These are phyloP conservation scores for Brachystomella parvula DNA, from an alignment of 1,140 invertebrate genomes.

Conservation along the genomic window DNA sequence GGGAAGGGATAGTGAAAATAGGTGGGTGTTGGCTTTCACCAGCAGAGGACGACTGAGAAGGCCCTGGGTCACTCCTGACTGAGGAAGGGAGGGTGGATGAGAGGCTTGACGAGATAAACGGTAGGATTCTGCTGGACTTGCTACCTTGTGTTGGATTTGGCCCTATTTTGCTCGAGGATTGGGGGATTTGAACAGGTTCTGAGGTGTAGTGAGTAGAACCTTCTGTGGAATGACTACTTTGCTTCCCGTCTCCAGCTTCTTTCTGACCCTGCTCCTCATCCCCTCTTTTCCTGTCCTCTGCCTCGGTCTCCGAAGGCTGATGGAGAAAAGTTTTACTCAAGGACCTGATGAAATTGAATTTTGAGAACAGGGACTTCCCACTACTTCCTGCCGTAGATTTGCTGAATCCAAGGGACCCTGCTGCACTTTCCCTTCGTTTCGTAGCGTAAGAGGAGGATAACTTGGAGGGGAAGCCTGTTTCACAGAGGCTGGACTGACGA, in stretches of 20 bases:
- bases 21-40: neutral
- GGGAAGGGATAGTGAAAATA: constrained; percentile 18
- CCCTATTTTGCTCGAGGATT: constrained; percentile 10
- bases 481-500: constrained; percentile 28
- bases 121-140: constrained; percentile 8
- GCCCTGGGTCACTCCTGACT: constrained; percentile 18
- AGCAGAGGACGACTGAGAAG: neutral
- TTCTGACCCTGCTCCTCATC: neutral
- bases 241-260: neutral
- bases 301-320: neutral
- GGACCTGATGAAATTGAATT: constrained; percentile 30
- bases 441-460: neutral
- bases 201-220: neutral
- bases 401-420: constrained; percentile 15
- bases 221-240: neutral
- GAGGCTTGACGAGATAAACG: constrained; percentile 20
- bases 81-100: constrained; percentile 16
- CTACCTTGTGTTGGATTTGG: neutral
- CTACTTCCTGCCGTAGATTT: neutral
- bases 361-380: constrained; percentile 29
- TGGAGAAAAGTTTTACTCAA: constrained; percentile 16
- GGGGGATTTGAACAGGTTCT: constrained; percentile 14
- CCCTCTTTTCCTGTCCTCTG: neutral
- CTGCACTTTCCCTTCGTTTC: constrained; percentile 26
- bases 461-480: constrained; percentile 8